phyloP scores from a whole-genome alignment of 2,888 invertebrate species.

The Orthosia gracilis region DNA sequence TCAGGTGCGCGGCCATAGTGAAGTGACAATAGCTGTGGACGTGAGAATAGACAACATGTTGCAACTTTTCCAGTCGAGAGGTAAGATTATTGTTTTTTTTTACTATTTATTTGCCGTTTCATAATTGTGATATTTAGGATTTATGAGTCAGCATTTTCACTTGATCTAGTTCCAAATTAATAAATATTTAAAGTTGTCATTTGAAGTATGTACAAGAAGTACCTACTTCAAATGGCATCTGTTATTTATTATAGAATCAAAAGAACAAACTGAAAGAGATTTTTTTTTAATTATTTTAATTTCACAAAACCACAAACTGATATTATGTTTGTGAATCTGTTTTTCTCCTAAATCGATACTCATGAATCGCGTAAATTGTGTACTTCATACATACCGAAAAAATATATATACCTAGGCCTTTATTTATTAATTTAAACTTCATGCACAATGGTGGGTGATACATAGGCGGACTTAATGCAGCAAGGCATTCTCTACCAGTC shows the following conservation, averaged over 20 bases:
- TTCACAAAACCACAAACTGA: background rate
- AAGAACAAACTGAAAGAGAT: too few relatives aligned
- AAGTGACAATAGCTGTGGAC: constrained; percentile 73
- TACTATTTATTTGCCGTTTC: constrained; percentile 13
- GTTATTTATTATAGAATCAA: too few relatives aligned
- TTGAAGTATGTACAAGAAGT: background rate
- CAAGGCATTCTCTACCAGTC: too few relatives aligned
- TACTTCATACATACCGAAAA: too few relatives aligned
- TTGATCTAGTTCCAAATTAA: constrained; percentile 24
- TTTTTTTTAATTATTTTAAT: background rate
- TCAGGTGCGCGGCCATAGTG: constrained; percentile 81
- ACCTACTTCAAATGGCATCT: too few relatives aligned
- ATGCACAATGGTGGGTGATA: too few relatives aligned
- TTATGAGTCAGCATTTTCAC: constrained; percentile 67
- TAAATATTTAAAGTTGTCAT: background rate
- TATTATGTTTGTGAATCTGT: background rate
- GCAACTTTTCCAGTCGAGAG: constrained; percentile 71
- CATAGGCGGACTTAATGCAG: too few relatives aligned
- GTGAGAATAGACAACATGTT: constrained; percentile 73
- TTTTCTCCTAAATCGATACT: too few relatives aligned
- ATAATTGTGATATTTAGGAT: constrained; percentile 51
- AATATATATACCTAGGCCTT: too few relatives aligned
- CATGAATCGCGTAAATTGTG: too few relatives aligned
- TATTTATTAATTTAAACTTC: too few relatives aligned
- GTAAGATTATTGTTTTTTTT: constrained; percentile 74